Conservation (phyloP, 53 echinoderm and acorn worm species). For the Paelopatides confundens region DNA sequence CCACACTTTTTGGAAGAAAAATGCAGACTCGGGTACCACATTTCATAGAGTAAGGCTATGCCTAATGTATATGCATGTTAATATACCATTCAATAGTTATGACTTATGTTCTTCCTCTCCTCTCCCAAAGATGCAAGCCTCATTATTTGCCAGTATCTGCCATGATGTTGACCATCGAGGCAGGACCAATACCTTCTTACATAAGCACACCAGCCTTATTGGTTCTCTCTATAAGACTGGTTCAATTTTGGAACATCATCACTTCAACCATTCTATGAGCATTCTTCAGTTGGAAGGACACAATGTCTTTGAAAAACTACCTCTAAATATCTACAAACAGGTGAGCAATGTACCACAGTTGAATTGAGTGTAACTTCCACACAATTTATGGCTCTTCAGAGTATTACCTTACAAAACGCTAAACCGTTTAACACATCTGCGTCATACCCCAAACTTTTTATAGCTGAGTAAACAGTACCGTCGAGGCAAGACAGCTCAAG, state of each 20-base stretch:
- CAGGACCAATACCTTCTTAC: slow-evolving; percentile 81
- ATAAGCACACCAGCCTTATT: slow-evolving; percentile 76
- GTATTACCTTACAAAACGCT: no score
- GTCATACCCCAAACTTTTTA: no score
- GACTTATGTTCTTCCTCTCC: background rate
- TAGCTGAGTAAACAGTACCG: no score
- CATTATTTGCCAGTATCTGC: slow-evolving; percentile 81
- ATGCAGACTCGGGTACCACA: no score
- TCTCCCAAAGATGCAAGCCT: slow-evolving; percentile 72
- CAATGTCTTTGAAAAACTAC: slow-evolving; percentile 86
- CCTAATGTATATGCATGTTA: no score
- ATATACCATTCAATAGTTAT: no score
- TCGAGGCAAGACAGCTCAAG: no score
- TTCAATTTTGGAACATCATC: slow-evolving; percentile 89
- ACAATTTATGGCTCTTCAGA: no score
- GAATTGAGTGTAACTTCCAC: no score
- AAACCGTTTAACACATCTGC: no score
- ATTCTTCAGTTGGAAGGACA: slow-evolving; percentile 71
- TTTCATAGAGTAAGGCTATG: no score
- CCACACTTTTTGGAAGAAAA: no score
- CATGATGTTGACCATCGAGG: slow-evolving; percentile 94
- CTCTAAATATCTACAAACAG: slow-evolving; percentile 88
- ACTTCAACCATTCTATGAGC: slow-evolving; percentile 74
- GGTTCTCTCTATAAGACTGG: slow-evolving; percentile 80
- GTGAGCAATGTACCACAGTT: slow-evolving; percentile 39